Evolutionary conservation across 2,113 vertebrate genomes (phyloP), one percentile per base, ranked within the genome.

Genomic region (Oriolus oriolus): DNA sequence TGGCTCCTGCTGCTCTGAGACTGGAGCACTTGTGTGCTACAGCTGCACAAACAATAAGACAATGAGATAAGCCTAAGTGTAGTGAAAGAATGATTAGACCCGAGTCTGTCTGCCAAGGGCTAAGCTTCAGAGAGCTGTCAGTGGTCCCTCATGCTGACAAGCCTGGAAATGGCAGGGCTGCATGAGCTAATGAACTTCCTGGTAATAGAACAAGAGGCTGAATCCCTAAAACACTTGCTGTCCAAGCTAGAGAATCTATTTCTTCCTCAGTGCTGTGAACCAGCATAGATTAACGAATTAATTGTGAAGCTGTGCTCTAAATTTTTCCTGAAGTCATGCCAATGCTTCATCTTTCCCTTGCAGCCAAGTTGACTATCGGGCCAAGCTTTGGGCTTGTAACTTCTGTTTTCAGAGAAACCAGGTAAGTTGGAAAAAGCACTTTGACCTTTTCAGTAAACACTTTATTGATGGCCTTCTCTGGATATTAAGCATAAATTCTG

Each of bases 391-490:
- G 99, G 99, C 99, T 26, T 99, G 99, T 96, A 99, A 99, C 97
- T 99, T 99, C 98, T 99, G 99, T 97, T 99, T 99, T 95, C 99
- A 99, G 96, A 99, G 99, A 95, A 99, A 99, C 92, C 99, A 99
- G 90, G 99, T 99, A 91, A 96, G 98, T 84, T 82, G 93, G 75
- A 77, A 69, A 94, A 77, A 44, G 16, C 19, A 16, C 27, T 78
- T 86, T 8, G 14, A 12, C 52, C 21, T 91, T 84, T 78, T 69
- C 66, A 59, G 11, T 54, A 35, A 82, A 47, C 6, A 5, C 37
- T 73, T 77, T 52, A 23, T 42, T 66, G 45, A 54, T 59, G 60
- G 11, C 24, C 8, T 83, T 16, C 20, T 6, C 20, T 63, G 37
- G 47, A 47, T 20, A 15, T 74, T n/a, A 83, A 90, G 35, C 19